These are phyloP conservation scores for Hemibagrus guttatus DNA, from an alignment of 2,797 vertebrate species.

Conservation along the genomic window DNA sequence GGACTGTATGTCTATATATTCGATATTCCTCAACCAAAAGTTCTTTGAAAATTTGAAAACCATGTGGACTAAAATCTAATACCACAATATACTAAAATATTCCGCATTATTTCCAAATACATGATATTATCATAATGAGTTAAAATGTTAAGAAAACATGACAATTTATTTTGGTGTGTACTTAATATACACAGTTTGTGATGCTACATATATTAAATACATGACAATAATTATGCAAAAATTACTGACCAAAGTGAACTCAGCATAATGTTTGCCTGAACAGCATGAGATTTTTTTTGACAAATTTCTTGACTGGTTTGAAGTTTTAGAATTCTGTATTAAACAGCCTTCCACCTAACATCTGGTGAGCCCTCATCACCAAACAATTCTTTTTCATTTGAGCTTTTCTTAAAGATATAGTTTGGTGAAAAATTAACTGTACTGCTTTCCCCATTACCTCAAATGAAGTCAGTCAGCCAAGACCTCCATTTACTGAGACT, in stretches of 20 bases:
- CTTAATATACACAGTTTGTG: neutral
- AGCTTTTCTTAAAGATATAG: conserved; percentile 12
- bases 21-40: neutral
- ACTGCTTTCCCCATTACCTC: neutral
- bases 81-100: too few relatives aligned
- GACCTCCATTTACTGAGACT: neutral
- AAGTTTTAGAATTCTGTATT: neutral
- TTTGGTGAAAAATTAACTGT: neutral
- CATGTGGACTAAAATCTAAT: neutral
- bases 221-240: neutral
- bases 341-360: neutral
- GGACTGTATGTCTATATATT: neutral
- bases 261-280: neutral
- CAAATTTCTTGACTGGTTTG: neutral
- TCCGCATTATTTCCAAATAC: too few relatives aligned
- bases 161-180: neutral
- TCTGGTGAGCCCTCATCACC: neutral
- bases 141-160: neutral
- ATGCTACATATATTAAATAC: neutral
- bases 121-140: neutral
- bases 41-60: neutral
- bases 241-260: neutral
- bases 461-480: neutral
- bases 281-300: neutral
- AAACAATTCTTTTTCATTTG: neutral